Base-by-base conservation (phyloP, 2,888 invertebrate species). In the Spialia ferax region DNA sequence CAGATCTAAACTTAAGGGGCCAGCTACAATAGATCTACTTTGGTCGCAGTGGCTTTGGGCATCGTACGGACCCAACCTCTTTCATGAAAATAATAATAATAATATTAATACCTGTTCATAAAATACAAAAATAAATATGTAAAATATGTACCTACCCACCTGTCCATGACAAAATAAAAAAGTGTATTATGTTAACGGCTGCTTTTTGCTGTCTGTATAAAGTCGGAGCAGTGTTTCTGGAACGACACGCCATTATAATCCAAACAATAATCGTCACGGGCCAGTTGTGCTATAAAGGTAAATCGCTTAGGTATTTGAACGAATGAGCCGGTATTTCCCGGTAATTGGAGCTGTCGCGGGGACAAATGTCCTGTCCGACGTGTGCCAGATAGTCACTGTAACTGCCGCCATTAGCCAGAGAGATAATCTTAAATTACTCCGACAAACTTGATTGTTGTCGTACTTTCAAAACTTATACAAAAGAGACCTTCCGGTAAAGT, bases 341-440 rank as follows among this genome's bases (percentile, higher is more conserved):
- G 90, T 92, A 93, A 93, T 91, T 90, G 92, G 84, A 82, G 83
- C 89, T 90, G 92, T 91, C 91, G 81, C 74, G 79, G 75, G 85
- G 85, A 92, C 87, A 89, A 92, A 93, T 92, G 87, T 81, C 75
- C 82, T 82, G 83, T 85, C 85, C 85, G 77, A 80, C 82, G 83
- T 79, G 83, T 82, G 85, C 87, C 85, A 83, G 88, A 87, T 87
- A 89, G 84, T 86, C 87, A 84, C 80, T 83, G 79, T 86, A 86
- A 89, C 88, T 83, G 84, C 86, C 79, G 83, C 88, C 82, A 87
- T 89, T 88, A 87, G 81, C 84, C 79, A 74, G 72, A 75, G 79
- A 82, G 86, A 87, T 88, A 86, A 85, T 86, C 85, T 86, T 83
- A 83, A 85, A 85, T 86, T 83, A 83, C 85, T 66, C 65, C 45